Base-by-base conservation (phyloP, 2,888 invertebrate species). In the Drosophila hawaiiensis region DNA sequence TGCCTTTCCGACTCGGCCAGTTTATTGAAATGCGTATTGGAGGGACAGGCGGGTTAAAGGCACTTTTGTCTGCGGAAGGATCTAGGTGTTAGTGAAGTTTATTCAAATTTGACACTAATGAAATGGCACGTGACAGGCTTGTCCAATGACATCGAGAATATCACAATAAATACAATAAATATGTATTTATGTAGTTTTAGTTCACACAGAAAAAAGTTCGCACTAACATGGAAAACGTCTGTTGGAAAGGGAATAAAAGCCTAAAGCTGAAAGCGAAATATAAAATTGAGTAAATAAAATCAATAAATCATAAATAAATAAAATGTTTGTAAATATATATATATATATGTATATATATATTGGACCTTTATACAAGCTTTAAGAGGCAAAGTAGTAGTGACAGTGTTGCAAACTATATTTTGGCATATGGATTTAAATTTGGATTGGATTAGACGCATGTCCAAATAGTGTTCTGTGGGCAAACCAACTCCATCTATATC, bases 91-190 rank as follows among this genome's bases (percentile, higher is more conserved):
- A 85, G 86, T 88, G 80, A 82, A 89, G 90, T 86, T 90, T 89
- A 89, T 86, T 90, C 80, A 89, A 88, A 88, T 90, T 88, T 90
- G 73, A 69, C 77, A 76, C 83, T 86, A 86, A 90, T 88, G 90
- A 90, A 90, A 82, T 56, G 68, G 70, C 76, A 76, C 84, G 82
- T 90, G 84, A 83, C 85, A 68, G 67, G 76, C 39, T 68, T 73
- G 68, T 41, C 61, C 62, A 78, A 43, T 56, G 68, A 53, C 55
- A 47, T 29, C 55, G 60, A 41, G 33, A 55, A 31, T 41, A 60
- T 52, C 64, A 47, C 68, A 62, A 59, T 53, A 50, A 63, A 50
- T 54, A 39, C 3, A 37, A 50, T 54, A 39, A 2, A 37, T 53
- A 52, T 33, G 2, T 16, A 25, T 31, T 25, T 19, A 39, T 39